phyloP scores from a whole-genome alignment of 1,140 invertebrate genomes.

The Cyphomyrmex costatus region DNA sequence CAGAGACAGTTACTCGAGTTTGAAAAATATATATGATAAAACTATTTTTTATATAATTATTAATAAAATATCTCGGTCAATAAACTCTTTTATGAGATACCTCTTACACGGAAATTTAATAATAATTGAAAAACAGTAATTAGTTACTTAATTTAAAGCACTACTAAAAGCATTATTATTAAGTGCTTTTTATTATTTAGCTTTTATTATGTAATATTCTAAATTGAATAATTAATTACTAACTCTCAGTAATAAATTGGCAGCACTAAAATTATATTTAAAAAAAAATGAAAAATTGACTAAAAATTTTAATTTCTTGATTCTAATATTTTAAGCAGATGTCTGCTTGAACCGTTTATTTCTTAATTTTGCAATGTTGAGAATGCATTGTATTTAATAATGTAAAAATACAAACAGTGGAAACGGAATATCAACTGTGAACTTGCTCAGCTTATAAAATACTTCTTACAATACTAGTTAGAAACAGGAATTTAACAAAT shows the following conservation, averaged over 20 bases:
- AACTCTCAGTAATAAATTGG: no score
- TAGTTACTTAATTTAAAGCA: no score
- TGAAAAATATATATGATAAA: neutral
- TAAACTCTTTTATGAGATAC: neutral
- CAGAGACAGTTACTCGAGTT: neutral
- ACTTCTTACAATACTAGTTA: neutral
- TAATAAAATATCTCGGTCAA: neutral
- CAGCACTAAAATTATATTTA: no score
- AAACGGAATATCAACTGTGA: neutral
- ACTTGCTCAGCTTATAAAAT: conserved; percentile 14
- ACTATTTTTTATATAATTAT: neutral
- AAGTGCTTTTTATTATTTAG: no score
- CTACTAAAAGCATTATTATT: no score
- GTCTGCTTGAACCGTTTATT: neutral
- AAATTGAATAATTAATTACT: no score
- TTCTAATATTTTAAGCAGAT: neutral
- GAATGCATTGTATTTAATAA: neutral
- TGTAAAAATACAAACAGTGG: neutral
- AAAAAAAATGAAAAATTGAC: neutral
- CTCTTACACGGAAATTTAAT: no score
- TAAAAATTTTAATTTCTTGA: neutral
- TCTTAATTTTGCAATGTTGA: neutral
- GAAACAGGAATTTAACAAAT: conserved; percentile 13
- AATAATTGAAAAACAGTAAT: no score
- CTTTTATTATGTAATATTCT: no score